A percentile compares a stretch with the other conserved stretches of the same genome.
phyloP scores from a whole-genome alignment of 1,140 invertebrate genomes.

The Drosophila sp. region DNA sequence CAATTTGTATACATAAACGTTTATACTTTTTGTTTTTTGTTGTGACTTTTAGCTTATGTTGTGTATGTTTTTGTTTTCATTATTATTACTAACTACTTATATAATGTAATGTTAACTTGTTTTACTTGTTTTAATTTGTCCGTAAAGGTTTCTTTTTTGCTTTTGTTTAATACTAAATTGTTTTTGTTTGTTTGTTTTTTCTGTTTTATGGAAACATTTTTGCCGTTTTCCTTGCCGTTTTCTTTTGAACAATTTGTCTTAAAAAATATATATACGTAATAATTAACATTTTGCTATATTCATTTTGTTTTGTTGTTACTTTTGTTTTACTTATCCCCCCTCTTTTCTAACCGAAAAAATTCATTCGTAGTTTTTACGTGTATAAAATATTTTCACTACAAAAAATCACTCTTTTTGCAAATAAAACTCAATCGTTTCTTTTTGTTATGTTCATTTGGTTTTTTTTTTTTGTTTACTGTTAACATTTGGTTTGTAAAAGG shows the following conservation, averaged over 20 bases:
- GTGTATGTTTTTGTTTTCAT: constrained; percentile 66
- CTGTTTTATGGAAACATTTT: constrained; percentile 17
- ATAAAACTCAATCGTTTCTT: constrained; percentile 73
- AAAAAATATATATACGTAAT: constrained; percentile 81
- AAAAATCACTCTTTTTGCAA: constrained; percentile 80
- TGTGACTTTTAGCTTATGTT: constrained; percentile 50
- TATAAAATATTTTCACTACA: constrained; percentile 81
- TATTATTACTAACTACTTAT: constrained; percentile 82
- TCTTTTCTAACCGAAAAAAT: constrained; percentile 25
- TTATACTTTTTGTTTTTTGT: constrained; percentile 39
- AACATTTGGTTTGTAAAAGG: constrained; percentile 41
- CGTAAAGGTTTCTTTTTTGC: constrained; percentile 61
- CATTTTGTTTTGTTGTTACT: constrained; percentile 17
- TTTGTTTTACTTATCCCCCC: constrained; percentile 27
- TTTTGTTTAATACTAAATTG: constrained; percentile 57
- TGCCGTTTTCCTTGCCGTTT: constrained; percentile 6
- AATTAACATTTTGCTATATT: constrained; percentile 77
- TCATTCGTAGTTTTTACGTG: constrained; percentile 56
- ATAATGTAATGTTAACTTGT: constrained; percentile 83
- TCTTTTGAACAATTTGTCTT: constrained; percentile 74
- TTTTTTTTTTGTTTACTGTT: constrained; percentile 26
- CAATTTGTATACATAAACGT: constrained; percentile 73
- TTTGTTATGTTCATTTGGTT: constrained; percentile 25
- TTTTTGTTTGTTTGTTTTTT: constrained; percentile 38
- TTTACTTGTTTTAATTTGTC: constrained; percentile 83